Evolutionary conservation across 2,797 vertebrate species (phyloP).

Genomic region (Sebastiscus tertius): DNA sequence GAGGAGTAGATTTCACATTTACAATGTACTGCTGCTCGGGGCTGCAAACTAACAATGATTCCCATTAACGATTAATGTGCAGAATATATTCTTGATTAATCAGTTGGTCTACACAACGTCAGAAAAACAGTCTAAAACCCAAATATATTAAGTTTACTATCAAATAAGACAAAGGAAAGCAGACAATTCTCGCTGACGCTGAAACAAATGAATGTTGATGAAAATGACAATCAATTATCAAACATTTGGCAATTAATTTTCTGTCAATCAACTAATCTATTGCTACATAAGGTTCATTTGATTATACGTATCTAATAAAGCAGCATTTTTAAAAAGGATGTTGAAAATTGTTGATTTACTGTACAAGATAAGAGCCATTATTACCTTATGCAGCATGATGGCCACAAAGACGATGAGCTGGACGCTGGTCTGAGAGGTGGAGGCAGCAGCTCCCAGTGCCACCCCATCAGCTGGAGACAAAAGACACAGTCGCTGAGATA

Average conservation of each 20-base stretch:
- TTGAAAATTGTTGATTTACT: not conserved
- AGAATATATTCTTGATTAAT: not conserved
- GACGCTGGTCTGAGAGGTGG: constrained; percentile 97
- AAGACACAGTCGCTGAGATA: not conserved
- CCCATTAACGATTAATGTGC: not conserved
- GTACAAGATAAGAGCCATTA: fast-evolving
- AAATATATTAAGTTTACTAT: not conserved
- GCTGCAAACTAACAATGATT: not conserved
- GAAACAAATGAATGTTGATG: not conserved
- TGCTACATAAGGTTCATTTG: not conserved
- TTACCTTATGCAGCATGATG: constrained; percentile 99
- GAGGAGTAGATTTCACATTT: not conserved
- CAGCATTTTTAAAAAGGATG: not conserved
- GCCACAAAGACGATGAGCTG: constrained; percentile 99
- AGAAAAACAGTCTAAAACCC: not conserved
- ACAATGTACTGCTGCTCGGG: not conserved
- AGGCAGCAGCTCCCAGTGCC: constrained; percentile 96
- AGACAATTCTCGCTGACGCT: not conserved
- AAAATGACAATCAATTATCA: not conserved
- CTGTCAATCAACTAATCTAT: not conserved
- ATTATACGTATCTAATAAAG: not conserved
- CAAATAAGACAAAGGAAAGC: not conserved
- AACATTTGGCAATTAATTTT: not conserved
- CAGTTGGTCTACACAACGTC: not conserved
- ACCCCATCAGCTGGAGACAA: constrained; percentile 91